Conservation (phyloP, 2,113 vertebrate species). For the Semnopithecus entellus region DNA sequence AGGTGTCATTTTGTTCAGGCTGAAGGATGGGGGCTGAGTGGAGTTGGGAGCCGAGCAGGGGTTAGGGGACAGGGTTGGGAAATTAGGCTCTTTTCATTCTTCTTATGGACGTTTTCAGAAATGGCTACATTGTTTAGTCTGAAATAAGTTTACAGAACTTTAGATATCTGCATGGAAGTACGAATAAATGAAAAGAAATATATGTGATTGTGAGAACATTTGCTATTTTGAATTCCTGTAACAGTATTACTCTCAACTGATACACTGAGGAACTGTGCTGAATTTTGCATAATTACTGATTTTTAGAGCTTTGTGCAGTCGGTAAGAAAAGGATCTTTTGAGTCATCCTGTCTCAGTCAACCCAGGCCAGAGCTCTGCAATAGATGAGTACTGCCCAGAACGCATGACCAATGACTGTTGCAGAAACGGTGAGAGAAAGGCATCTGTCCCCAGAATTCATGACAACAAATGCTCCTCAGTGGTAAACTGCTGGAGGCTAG, state of each 20-base stretch:
- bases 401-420: not conserved
- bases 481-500: not conserved
- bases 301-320: not conserved
- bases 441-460: not conserved
- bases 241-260: not conserved
- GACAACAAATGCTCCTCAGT: not conserved
- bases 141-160: not conserved
- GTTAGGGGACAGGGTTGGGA: not conserved
- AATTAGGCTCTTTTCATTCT: not conserved
- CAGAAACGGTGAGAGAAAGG: not conserved
- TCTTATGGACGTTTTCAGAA: not conserved
- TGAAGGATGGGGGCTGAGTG: not conserved
- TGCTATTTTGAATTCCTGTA: not conserved
- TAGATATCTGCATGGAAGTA: not conserved
- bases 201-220: not conserved
- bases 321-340: not conserved
- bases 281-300: not conserved
- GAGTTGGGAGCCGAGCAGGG: not conserved
- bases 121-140: not conserved
- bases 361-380: not conserved
- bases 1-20: not conserved
- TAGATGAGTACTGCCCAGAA: not conserved
- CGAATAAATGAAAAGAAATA: not conserved
- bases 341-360: not conserved
- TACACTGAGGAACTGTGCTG: accelerated